Evolutionary conservation across 2,797 vertebrate genomes (phyloP), one percentile per base, ranked within the genome.

Genomic region (Sparus aurata): DNA sequence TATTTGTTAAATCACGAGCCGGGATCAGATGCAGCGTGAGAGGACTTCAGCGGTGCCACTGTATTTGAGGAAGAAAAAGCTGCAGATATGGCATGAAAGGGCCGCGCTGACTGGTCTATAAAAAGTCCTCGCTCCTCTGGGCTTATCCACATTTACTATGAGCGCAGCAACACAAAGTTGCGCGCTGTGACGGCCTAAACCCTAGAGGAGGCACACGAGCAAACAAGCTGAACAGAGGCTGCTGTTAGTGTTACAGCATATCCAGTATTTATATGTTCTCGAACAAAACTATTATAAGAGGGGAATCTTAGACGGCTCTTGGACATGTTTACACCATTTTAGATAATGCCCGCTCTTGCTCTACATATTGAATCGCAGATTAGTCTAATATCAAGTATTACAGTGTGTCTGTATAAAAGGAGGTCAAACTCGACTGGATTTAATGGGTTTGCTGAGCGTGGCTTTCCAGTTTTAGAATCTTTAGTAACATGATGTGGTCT

Each of bases 261-360:
- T 92, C 91, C 89, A 89, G 84, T 90, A 91, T 93, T 94, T 94
- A 92, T 93, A 87, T 88, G 84, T 90, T 84, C 73, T 69, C 73
- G 92, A 94, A 92, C 93, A 93, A 93, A 91, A 93, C 93, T 91
- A 89, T 94, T 93, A 94, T 90, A 90, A 90, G 84, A 86, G 50
- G 86, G 77, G 87, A 90, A 90, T 92, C 85, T 92, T 87, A 91
- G 86, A 89, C 83, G 92, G 92, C 93, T 93, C 93, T 94, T 90
- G 87, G 93, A 94, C 89, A 93, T 95, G 93, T 95, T 95, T 94
- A 94, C 94, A 95, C 91, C 90, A 79, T 92, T 90, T 93, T 91
- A 90, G 87, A 94, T 94, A 93, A 92, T 91, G 87, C 90, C 73
- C 38, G 66, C 81, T 73, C 91, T 94, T 94, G 95, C 94, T 93